Evolutionary conservation across 2,113 vertebrate species (phyloP).

Genomic region (Callithrix jacchus): DNA sequence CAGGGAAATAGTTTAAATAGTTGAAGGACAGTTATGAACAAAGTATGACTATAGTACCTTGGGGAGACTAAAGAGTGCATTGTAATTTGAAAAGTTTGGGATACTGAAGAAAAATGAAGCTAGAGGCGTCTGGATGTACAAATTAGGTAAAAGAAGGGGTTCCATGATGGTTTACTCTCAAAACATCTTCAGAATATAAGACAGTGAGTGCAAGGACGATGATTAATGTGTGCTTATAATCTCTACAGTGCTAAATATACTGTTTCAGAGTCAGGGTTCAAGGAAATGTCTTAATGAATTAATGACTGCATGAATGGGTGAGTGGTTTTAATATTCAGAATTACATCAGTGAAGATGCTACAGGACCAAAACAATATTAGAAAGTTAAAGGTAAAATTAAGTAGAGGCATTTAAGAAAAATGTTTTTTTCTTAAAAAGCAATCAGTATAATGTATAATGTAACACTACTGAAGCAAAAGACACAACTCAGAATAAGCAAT

Average conservation of each 20-base stretch:
- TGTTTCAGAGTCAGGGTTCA: not conserved
- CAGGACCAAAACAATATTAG: not conserved
- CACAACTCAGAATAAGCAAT: not conserved
- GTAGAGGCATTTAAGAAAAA: not conserved
- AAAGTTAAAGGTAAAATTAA: slow-evolving; percentile 43
- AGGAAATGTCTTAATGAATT: slow-evolving; percentile 1
- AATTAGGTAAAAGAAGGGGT: not conserved
- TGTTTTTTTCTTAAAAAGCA: not conserved
- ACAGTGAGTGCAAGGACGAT: not conserved
- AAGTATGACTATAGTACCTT: not conserved
- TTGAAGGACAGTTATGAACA: not conserved
- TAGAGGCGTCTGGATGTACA: not conserved
- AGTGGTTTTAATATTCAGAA: not conserved
- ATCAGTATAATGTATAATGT: not conserved
- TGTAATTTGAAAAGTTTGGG: not conserved
- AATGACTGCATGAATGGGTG: not conserved
- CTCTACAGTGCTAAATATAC: not conserved
- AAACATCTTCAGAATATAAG: not conserved
- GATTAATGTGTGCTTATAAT: not conserved
- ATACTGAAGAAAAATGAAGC: not conserved
- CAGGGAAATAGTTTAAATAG: not conserved
- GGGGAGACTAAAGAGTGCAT: not conserved
- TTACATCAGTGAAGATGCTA: not conserved
- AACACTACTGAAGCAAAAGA: not conserved
- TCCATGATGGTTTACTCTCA: not conserved